Percentiles rank a stretch among this genome's conserved stretches.
Evolutionary conservation across 2,113 vertebrate species (phyloP).

Genomic region (Dolichallabes microphthalmus): DNA sequence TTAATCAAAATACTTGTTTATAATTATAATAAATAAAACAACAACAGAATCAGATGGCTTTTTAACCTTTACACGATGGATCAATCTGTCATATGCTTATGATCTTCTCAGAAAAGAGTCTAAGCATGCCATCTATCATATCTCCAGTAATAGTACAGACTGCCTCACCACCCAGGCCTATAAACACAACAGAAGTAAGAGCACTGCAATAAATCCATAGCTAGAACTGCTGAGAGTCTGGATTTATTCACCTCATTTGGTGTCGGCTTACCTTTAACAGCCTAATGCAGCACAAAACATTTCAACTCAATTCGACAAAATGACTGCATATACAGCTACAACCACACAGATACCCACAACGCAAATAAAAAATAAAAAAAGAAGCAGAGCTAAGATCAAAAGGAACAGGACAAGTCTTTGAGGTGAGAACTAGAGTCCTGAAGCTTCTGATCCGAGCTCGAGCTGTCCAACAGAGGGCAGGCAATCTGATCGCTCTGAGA

Average conservation of each 20-base stretch:
- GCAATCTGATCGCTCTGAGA: constrained; percentile 30
- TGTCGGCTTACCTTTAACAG: constrained; percentile 32
- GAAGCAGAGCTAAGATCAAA: background rate
- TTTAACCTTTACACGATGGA: background rate
- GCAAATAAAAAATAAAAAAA: background rate
- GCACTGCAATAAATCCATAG: constrained; percentile 17
- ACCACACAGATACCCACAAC: background rate
- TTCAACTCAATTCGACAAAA: background rate
- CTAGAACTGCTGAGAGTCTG: background rate
- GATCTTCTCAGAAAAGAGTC: background rate
- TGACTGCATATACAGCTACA: background rate
- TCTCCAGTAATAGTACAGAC: background rate
- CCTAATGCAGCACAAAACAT: constrained; percentile 14
- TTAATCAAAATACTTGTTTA: background rate
- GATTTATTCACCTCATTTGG: constrained; percentile 34
- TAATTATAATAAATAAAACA: background rate
- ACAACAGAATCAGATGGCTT: background rate
- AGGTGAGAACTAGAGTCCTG: background rate
- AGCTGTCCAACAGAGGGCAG: constrained; percentile 49
- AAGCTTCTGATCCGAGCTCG: background rate
- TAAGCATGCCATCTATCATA: background rate
- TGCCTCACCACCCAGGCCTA: background rate
- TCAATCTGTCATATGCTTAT: background rate
- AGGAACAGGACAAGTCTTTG: background rate
- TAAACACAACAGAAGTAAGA: constrained; percentile 2